Percentiles rank a stretch among this genome's conserved stretches.
Evolutionary conservation across 2,888 invertebrate genomes (phyloP).

Genomic region (Acanthococcus lagerstroemiae): DNA sequence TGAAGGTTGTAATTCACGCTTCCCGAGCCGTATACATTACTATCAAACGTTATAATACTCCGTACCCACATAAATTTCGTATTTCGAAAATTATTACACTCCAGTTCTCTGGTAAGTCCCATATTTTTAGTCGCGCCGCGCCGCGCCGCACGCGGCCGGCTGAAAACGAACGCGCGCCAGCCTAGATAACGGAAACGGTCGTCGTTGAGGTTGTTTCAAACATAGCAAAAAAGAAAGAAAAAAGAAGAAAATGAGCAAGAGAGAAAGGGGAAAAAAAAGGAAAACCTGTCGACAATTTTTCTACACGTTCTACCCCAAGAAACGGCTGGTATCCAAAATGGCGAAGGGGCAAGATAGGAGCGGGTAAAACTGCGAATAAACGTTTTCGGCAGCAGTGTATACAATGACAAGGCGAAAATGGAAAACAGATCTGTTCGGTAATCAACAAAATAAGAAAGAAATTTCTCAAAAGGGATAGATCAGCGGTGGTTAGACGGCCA

Average conservation of each 20-base stretch:
- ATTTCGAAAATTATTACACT: conserved; percentile 22
- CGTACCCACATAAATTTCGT: conserved; percentile 21
- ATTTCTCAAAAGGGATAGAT: too few species aligned
- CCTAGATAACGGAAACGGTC: too few species aligned
- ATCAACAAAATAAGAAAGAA: neutral
- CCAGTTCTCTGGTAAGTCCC: neutral
- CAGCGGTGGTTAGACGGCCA: neutral
- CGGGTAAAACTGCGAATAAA: neutral
- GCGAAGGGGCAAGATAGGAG: neutral
- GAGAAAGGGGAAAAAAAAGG: neutral
- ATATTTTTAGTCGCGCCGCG: neutral
- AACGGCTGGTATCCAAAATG: too few species aligned
- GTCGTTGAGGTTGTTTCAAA: neutral
- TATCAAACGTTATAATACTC: conserved; percentile 23
- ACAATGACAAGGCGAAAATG: neutral
- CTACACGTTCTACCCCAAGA: too few species aligned
- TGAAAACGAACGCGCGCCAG: too few species aligned
- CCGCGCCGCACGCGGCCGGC: too few species aligned
- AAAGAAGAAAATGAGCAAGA: too few species aligned
- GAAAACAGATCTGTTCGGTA: conserved; percentile 6
- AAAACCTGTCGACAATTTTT: too few species aligned
- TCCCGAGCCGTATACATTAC: conserved; percentile 13
- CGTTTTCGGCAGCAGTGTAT: neutral
- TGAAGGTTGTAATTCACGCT: conserved; percentile 25
- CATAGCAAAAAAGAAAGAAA: neutral